Evolutionary conservation across 2,113 vertebrate species (phyloP), one percentile per base, ranked within the genome.

Genomic region (Dasypus novemcinctus): DNA sequence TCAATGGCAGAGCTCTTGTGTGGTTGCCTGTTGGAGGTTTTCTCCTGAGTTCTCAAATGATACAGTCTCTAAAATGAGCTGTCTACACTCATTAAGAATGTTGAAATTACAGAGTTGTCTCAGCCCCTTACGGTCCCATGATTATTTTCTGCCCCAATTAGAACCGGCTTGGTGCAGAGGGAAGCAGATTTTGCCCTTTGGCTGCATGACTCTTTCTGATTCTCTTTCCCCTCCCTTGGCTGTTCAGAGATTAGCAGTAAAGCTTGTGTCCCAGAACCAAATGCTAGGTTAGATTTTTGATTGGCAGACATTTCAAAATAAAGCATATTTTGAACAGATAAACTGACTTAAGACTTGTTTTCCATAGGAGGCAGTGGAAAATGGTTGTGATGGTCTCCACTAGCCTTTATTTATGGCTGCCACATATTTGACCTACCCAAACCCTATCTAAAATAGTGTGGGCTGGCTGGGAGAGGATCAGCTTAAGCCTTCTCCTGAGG

Each of bases 51-150:
- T 95, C 72, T 91, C 74, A 92, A 92, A 82, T 87, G 87, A 95
- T 86, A 81, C 33, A 46, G 20, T 85, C 82, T 90, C 66, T 96
- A 69, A 78, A 94, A 64, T 86, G 93, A 95, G 74, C 94, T 95
- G 90, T 94, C 90, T 91, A 25, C 36, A 90, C 63, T 88, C 63
- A 94, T 95, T 96, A 95, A 57, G 95, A 92, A 88, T 82, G 87
- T 86, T 87, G 92, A 85, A 88, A 95, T n/a, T 85, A 54, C 87
- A 95, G 87, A 31, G 61, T 93, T 79, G 75, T 80, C 80, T 95
- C n/a, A 94, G 78, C n/a, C 46, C 68, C 92, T 90, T 75, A 68
- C 61, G 85, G 66, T 96, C 41, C 90, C 78, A 33, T 38, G 80
- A 84, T 69, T 92, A 87, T 82, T 96, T 95, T 54, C 76, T 93